Base-by-base conservation (phyloP, 2,888 invertebrate genomes). In the Drosophila affinis region DNA sequence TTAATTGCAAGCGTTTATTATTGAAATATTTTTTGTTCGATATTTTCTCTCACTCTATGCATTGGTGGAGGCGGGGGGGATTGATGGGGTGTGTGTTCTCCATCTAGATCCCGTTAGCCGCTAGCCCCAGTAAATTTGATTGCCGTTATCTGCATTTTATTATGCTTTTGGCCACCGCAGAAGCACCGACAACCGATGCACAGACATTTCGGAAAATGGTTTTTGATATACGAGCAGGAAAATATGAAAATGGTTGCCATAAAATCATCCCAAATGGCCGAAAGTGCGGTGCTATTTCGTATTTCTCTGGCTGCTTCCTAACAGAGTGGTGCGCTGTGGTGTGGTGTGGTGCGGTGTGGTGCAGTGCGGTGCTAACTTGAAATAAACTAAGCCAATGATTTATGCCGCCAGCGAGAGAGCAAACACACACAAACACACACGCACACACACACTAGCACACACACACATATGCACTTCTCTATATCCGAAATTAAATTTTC, bases 81-180 rank as follows among this genome's bases (percentile, higher is more conserved):
- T 5, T 12, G 12, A 3, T 5, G 14, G 39, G 0, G 39, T 14
- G 2, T 1, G 1, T 7, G 7, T 27, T 27, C 27, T 39, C 32
- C 39, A 39, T 47, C 46, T 46, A 34, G 39, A 49, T 51, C 24
- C 7, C 32, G 34, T n/a, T 39, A 39, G 55, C 6, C 32, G 34
- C 12, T 39, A 39, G 55, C 62, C 62, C 55, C 55, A 70, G 74
- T 75, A 69, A 81, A 78, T 75, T 76, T 76, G 82, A 87, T 81
- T 85, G 87, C 85, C 72, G 71, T 69, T 88, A 85, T 81, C 85
- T 85, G 85, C 79, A 87, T 84, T 88, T 85, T 87, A 88, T 88
- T 85, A 84, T 87, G 84, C 78, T 79, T 72, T 69, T 72, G 72
- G 39, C 69, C 55, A 75, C 88, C 74, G 72, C 85, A 74, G 65